Evolutionary conservation across 2,797 vertebrate genomes (phyloP), one percentile per base, ranked within the genome.

Genomic region (Urocyon cinereoargenteus): DNA sequence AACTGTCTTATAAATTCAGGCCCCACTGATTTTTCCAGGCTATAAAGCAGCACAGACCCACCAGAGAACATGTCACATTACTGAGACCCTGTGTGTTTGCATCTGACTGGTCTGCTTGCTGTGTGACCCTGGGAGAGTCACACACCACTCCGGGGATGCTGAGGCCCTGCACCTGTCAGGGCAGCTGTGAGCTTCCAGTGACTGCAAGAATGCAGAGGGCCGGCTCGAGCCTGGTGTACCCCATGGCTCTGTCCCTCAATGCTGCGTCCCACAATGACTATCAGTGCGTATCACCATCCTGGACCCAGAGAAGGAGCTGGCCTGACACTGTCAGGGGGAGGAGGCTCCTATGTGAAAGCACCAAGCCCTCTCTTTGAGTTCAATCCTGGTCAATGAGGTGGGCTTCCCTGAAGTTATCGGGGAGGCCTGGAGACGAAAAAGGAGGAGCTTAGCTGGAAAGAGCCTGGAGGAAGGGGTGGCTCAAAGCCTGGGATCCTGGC

Each of bases 181-280:
- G 14, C 28, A 34, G 61, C 34, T 13, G 14, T n/a, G 40, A 61
- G 51, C 7, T 0, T 16, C n/a, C 51, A 15, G 82, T 0, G 1
- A 59, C 72, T 72, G 28, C 0, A 0, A 2, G 7, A 0, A 3
- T 3, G 1, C 18, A 21, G 84, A 81, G 28, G 31, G 36, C 18
- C 8, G 0, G 61, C 88, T 61, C 15, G 28, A 73, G 59, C 36
- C 73, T 34, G 22, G 8, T 34, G 53, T 14, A 57, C 6, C 68
- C 72, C 53, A 1, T 12, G 15, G 14, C 72, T 73, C 53, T 11
- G 6, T 6, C n/a, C 13, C 51, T 53, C 31, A 55, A 73, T 10
- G 31, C 55, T 16, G 82, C 70, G 78, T 68, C 45, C 15, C 77
- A 4, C 18, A 7, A 1, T 2, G 55, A 70, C 87, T 40, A 31